Base-by-base conservation (phyloP, 2,888 invertebrate genomes). In the Tinea semifulvella region DNA sequence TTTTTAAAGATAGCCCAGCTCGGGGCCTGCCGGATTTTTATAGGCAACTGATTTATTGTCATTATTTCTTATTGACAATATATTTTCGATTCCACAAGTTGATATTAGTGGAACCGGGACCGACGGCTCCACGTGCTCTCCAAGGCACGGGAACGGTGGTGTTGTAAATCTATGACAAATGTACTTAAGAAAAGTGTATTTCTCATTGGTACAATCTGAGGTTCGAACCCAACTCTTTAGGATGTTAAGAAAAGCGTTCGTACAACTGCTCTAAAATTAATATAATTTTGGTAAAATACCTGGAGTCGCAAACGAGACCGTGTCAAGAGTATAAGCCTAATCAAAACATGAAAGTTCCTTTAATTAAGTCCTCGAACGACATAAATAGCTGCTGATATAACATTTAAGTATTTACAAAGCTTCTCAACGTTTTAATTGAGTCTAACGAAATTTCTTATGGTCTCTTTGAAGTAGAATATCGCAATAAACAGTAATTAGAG, bases 351-450 rank as follows among this genome's bases (percentile, higher is more conserved):
- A 79, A 79, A 79, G 71, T 58, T 54, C 57, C 56, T 60, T 70
- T 76, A 79, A 79, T 77, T 77, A 77, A 74, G 65, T 65, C 65
- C 68, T 66, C 63, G 64, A 64, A 68, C 63, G 64, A 58, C 68
- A 69, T 76, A 74, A 75, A 75, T 74, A 71, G 67, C 66, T 57
- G 56, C 60, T 63, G 60, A 64, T 69, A 65, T 65, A 68, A 65
- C 61, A 65, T 61, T 61, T 64, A 67, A 71, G 70, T 75, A 73
- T 76, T 76, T 74, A 76, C 73, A 67, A 63, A 65, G 61, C 58
- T 58, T 56, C 55, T 56, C 63, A 67, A 67, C 60, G 58, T 65
- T 73, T 74, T 76, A 75, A 77, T 76, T 74, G 75, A 67, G 63
- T 61, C 58, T 58, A 63, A 65, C 61, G 52, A 63, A 66, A 64